phyloP scores from a whole-genome alignment of 2,888 invertebrate genomes.

The Pristionchus japonicus region DNA sequence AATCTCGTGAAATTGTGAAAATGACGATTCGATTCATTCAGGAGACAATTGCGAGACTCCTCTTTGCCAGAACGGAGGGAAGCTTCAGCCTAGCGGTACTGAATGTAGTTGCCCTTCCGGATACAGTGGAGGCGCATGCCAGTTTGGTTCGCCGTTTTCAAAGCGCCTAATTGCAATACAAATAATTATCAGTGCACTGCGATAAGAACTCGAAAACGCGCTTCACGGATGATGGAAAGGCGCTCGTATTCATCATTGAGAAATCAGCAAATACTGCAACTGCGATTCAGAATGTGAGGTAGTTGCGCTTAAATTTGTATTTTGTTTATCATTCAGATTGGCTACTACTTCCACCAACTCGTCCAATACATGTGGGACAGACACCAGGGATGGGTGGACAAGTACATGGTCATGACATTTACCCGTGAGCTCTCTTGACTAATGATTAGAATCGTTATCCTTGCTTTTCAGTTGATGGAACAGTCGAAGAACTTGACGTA shows the following conservation, averaged over 20 bases:
- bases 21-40: not conserved
- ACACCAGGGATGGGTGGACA: not conserved
- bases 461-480: not conserved
- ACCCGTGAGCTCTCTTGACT: not conserved
- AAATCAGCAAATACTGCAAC: not conserved
- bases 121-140: conserved; percentile 20
- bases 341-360: not conserved
- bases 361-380: not conserved
- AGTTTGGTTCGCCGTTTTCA: too few species aligned
- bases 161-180: too few species aligned
- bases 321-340: not conserved
- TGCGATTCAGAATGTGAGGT: not conserved
- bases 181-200: not conserved
- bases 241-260: not conserved
- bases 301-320: not conserved
- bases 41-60: conserved; percentile 9
- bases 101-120: not conserved
- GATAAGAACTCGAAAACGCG: not conserved
- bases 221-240: conserved; percentile 8
- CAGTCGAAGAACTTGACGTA: not conserved
- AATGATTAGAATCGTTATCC: too few species aligned
- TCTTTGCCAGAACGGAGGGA: conserved; percentile 5
- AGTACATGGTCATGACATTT: conserved; percentile 6
- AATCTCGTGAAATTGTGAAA: not conserved
- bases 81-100: not conserved